These are phyloP conservation scores for Caenorhabditis tropicalis DNA, from an alignment of 1,140 invertebrate species.

Conservation along the genomic window DNA sequence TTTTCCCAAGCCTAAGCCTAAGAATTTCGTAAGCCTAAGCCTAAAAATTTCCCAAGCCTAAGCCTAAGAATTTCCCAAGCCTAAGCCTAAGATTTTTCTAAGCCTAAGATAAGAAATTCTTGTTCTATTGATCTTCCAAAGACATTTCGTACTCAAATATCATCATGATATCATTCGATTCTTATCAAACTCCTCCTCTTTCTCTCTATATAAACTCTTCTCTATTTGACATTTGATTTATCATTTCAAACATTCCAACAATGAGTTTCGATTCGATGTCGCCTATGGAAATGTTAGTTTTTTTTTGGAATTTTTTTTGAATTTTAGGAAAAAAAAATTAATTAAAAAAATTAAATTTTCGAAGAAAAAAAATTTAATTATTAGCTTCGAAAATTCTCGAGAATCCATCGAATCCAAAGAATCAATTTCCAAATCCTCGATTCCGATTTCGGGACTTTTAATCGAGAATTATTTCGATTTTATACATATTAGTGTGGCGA, in stretches of 20 bases:
- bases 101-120: too few relatives aligned
- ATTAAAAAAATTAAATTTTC: neutral
- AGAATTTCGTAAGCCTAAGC: too few relatives aligned
- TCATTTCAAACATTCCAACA: neutral
- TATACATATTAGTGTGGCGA: neutral
- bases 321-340: too few relatives aligned
- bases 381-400: neutral
- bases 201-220: neutral
- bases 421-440: neutral
- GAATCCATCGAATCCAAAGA: neutral
- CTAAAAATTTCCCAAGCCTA: too few relatives aligned
- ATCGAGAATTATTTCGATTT: conserved; percentile 10
- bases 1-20: too few relatives aligned
- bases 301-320: too few relatives aligned
- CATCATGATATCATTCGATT: neutral
- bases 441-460: neutral
- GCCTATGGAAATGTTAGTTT: neutral
- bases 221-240: conserved; percentile 12
- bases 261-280: neutral
- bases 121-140: too few relatives aligned
- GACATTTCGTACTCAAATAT: too few relatives aligned
- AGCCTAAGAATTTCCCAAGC: too few relatives aligned
- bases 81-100: too few relatives aligned
- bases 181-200: neutral
- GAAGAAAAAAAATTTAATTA: neutral